Conservation (phyloP, 2,888 invertebrate species). For the Adelphocoris suturalis region DNA sequence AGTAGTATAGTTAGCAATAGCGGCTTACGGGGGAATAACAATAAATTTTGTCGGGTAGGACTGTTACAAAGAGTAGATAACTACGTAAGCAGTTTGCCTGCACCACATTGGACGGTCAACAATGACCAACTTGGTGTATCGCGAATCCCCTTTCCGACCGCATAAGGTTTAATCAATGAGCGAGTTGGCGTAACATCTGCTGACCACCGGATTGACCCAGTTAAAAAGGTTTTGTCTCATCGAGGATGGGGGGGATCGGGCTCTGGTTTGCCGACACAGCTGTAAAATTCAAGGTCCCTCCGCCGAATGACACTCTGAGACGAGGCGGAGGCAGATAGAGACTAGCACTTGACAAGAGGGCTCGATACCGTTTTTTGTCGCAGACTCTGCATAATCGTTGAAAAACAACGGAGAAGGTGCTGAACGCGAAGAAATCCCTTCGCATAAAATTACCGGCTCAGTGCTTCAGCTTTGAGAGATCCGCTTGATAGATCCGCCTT, state of each 20-base stretch:
- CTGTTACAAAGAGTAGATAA: too few species aligned
- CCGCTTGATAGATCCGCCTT: background rate
- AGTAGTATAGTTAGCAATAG: too few species aligned
- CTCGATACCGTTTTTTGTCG: conserved; percentile 37
- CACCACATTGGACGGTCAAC: too few species aligned
- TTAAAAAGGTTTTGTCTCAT: conserved; percentile 15
- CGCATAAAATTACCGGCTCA: conserved; percentile 62
- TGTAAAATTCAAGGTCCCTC: conserved; percentile 61
- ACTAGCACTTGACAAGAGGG: background rate
- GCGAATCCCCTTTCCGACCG: conserved; percentile 12
- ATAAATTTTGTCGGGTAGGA: too few species aligned
- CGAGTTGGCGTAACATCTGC: conserved; percentile 45
- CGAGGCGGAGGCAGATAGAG: background rate
- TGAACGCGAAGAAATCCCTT: conserved; percentile 44
- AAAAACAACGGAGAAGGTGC: background rate
- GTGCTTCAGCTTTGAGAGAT: background rate
- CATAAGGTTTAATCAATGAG: conserved; percentile 14
- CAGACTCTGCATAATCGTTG: conserved; percentile 36
- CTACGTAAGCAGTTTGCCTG: too few species aligned
- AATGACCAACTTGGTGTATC: background rate
- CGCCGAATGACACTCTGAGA: conserved; percentile 2
- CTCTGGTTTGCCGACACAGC: conserved; percentile 41
- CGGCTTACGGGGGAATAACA: too few species aligned
- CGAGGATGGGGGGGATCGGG: background rate
- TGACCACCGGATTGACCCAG: conserved; percentile 62